Percentiles rank a stretch among this genome's conserved stretches.
Evolutionary conservation across 2,113 vertebrate genomes (phyloP).

Genomic region (Lepisosteus oculatus): DNA sequence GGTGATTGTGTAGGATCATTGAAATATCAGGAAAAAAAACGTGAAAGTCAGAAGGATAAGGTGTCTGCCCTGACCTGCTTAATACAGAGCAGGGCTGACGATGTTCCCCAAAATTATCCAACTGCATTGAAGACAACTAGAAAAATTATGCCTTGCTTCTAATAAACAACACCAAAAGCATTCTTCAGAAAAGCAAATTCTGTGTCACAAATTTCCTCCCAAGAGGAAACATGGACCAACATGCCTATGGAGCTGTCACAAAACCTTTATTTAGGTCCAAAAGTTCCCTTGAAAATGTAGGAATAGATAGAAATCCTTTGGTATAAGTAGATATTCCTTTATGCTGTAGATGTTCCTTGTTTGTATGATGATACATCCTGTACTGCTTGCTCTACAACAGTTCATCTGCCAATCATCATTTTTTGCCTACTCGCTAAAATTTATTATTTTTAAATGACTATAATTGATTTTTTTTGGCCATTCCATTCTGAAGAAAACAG

Average conservation of each 20-base stretch:
- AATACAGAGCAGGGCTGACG: slow-evolving; percentile 23
- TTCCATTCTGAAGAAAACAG: not conserved
- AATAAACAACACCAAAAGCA: not conserved
- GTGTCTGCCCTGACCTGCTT: not conserved
- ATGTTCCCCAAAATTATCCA: slow-evolving; percentile 1
- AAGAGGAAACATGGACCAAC: slow-evolving; percentile 38
- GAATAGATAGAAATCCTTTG: too few species aligned
- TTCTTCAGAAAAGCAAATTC: slow-evolving; percentile 6
- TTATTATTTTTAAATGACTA: not conserved
- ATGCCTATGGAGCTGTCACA: slow-evolving; percentile 16
- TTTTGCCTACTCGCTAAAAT: slow-evolving; percentile 16
- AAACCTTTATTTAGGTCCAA: slow-evolving; percentile 12
- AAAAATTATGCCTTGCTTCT: slow-evolving; percentile 11
- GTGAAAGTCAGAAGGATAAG: too few species aligned
- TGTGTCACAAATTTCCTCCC: not conserved
- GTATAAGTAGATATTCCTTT: slow-evolving; percentile 35
- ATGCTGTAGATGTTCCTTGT: slow-evolving; percentile 15
- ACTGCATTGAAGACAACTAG: not conserved
- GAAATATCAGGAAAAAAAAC: too few species aligned
- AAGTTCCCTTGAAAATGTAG: not conserved
- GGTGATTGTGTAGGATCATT: too few species aligned
- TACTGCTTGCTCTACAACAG: slow-evolving; percentile 13
- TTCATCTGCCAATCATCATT: slow-evolving; percentile 29
- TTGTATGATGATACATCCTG: slow-evolving; percentile 22
- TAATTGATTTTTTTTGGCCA: slow-evolving; percentile 6